Base-by-base conservation (phyloP, 35 echinoderm and acorn worm species). In the Nesometra sesokonis region DNA sequence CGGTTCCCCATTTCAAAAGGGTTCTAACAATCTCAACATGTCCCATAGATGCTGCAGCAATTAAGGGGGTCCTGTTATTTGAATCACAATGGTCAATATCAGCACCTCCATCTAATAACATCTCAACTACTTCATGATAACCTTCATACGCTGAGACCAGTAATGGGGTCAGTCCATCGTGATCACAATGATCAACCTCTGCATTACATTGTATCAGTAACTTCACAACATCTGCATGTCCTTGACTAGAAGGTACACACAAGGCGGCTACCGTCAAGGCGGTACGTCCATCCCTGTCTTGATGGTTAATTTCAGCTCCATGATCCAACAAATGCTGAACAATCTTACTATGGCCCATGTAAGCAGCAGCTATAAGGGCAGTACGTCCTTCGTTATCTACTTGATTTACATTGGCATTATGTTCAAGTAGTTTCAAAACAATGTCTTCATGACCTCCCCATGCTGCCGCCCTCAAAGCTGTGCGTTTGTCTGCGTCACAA, bases 391-490 rank as follows among this genome's bases (percentile, higher is more conserved):
- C 95, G 31, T 98, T 90, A 67, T 98, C 95, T 34, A 88, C 89
- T 86, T 98, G 92, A 84, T 93, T 94, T 0, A 98, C 90, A 77
- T 94, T 89, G 11, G 95, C 95, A 87, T 88, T 88, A 85, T 98
- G 87, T 87, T 98, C 95, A 8, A 94, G 32, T 35, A 98, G 90
- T 43, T 91, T 98, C 46, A 89, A 86, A 17, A 98, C 95, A 86
- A 98, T 98, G 82, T 98, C 95, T 85, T 87, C 86, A 88, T 98
- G 95, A 31, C 95, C 95, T 81, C 95, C 95, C 95, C 95, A 98
- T 5, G 95, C 95, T 79, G 95, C 95, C 47, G 95, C 95, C 86
- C 95, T 38, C 34, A 98, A 47, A 35, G 95, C 95, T 17, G 95
- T 98, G 27, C 95, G 76, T 39, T 98, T 93, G 78, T 98, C 95